Evolutionary conservation across 2,113 vertebrate species (phyloP), one percentile per base, ranked within the genome.

Genomic region (Anolis sagrei): DNA sequence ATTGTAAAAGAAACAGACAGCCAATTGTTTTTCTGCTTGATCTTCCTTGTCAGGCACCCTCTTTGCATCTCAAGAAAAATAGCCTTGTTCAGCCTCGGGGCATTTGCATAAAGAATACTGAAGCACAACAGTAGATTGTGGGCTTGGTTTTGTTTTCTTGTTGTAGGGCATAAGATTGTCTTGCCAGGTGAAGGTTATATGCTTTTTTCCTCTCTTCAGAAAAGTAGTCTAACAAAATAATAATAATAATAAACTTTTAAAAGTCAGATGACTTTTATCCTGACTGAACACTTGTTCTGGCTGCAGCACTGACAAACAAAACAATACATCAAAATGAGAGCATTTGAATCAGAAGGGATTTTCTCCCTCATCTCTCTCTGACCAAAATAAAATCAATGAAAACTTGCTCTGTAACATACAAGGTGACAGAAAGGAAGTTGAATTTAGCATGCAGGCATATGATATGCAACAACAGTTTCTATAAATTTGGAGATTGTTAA

Each of bases 21-120:
- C 90, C 94, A 96, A 95, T 97, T 96, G 96, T 96, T 95, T 97
- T 94, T 88, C 93, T 94, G 90, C 92, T 10, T 79, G 94, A 90
- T 94, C 95, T 95, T 97, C 95, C 95, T 97, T 97, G 95, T 96
- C 95, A 91, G 79, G 89, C 95, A 95, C 92, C 94, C 92, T 97
- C 93, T 98, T 97, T 98, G 97, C 97, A 98, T 98, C 96, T 96
- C 96, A 97, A 97, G 97, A 96, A 97, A 97, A 97, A 96, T 95
- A 97, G 96, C 95, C 95, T 97, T 93, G 95, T 96, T 91, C 92
- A 91, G 91, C 92, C 95, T 91, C 73, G 58, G 80, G 84, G 84
- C 88, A 97, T 98, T 98, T 98, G 97, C 97, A 97, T 97, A 92
- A 81, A 90, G 91, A 95, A 93, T 93, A 93, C 18, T 91, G 88